These are phyloP conservation scores for Drosophila repleta DNA, from an alignment of 1,140 invertebrate species.

Conservation along the genomic window DNA sequence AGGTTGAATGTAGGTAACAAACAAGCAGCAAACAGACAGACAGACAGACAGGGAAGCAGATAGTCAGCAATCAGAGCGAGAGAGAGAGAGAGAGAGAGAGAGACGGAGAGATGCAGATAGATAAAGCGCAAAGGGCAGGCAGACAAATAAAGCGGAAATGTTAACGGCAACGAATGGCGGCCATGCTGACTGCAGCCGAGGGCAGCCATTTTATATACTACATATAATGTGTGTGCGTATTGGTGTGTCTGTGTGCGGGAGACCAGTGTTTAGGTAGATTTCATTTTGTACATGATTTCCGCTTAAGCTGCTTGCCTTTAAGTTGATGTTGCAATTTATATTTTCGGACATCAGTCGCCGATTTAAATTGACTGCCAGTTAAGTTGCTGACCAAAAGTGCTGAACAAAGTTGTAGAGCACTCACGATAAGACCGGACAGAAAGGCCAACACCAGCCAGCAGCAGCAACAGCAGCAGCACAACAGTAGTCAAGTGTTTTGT, in stretches of 20 bases:
- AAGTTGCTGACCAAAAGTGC: slow-evolving; percentile 11
- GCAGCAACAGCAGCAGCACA: too few relatives aligned
- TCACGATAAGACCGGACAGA: slow-evolving; percentile 12
- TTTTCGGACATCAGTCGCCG: slow-evolving; percentile 43
- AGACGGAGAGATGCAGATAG: slow-evolving; percentile 22
- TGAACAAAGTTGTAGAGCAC: not conserved
- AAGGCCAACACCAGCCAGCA: not conserved
- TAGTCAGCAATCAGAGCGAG: not conserved
- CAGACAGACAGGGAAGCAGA: slow-evolving; percentile 11
- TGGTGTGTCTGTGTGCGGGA: not conserved
- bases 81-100: slow-evolving; percentile 3
- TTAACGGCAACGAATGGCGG: slow-evolving; percentile 79
- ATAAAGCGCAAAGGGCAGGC: slow-evolving; percentile 67
- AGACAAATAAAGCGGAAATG: slow-evolving; percentile 81
- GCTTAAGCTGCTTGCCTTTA: slow-evolving; percentile 56
- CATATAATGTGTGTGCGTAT: slow-evolving; percentile 1
- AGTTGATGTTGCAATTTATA: slow-evolving; percentile 76
- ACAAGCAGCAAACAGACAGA: slow-evolving; percentile 32
- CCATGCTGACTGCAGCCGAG: slow-evolving; percentile 45
- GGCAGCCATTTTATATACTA: slow-evolving; percentile 36
- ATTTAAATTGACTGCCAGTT: slow-evolving; percentile 66
- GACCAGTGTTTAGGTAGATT: slow-evolving; percentile 34
- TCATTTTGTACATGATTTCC: slow-evolving; percentile 66
- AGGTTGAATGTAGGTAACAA: slow-evolving; percentile 45
- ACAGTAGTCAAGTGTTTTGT: slow-evolving; percentile 16